Conservation (phyloP, 2,797 vertebrate genomes). For the Enteromius anoplus region DNA sequence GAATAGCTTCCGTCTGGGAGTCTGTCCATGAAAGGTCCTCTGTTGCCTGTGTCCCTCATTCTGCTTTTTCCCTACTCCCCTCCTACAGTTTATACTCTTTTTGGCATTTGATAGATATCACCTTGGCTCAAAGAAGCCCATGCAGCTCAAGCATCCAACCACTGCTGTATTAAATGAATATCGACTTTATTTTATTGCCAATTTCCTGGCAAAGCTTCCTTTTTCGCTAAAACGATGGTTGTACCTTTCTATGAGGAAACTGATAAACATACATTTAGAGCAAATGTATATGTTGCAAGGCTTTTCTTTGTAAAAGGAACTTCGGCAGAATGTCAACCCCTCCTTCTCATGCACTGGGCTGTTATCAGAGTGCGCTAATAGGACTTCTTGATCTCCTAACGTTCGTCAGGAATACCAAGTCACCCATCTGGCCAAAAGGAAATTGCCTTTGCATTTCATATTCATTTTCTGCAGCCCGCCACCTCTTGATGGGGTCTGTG, state of each 20-base stretch:
- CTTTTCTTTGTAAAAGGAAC: conserved; percentile 29
- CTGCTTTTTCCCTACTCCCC: background rate
- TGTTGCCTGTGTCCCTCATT: conserved; percentile 12
- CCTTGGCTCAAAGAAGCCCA: conserved; percentile 29
- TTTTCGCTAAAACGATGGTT: background rate
- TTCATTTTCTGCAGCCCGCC: conserved; percentile 54
- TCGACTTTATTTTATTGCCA: conserved; percentile 45
- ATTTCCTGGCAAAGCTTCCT: background rate
- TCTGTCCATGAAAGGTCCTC: conserved; percentile 37
- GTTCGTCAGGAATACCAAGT: conserved; percentile 62
- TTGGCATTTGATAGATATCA: conserved; percentile 47
- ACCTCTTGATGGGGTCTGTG: conserved; percentile 54
- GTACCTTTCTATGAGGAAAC: conserved; percentile 12
- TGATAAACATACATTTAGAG: conserved; percentile 35
- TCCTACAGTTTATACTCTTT: conserved; percentile 33
- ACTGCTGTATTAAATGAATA: conserved; percentile 43
- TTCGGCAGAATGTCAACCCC: conserved; percentile 1
- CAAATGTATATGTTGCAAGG: conserved; percentile 10
- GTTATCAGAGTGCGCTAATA: conserved; percentile 56
- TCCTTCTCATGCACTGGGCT: conserved; percentile 22
- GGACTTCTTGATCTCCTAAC: conserved; percentile 60
- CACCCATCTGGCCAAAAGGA: conserved; percentile 59
- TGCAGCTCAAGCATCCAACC: conserved; percentile 2
- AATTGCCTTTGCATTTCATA: conserved; percentile 68
- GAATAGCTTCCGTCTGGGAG: conserved; percentile 24